Conservation (phyloP, 2,797 vertebrate species). For the Sorex maritimensis region DNA sequence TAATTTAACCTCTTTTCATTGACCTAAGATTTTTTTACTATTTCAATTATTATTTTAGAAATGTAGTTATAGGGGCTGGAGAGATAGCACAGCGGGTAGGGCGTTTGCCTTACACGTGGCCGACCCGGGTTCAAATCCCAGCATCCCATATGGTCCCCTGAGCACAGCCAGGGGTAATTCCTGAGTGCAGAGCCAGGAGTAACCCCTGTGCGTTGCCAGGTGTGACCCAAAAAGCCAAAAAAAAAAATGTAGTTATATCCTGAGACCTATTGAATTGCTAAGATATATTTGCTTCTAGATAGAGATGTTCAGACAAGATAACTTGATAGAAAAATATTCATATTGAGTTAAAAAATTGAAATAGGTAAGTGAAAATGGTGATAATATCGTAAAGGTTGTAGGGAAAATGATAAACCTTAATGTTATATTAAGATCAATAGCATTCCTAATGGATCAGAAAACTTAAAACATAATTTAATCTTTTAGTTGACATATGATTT, state of each 20-base stretch:
- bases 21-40: constrained; percentile 5
- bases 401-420: background rate
- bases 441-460: constrained; percentile 54
- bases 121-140: too few relatives aligned
- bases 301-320: background rate
- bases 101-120: too few relatives aligned
- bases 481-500: constrained; percentile 46
- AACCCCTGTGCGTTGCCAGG: too few relatives aligned
- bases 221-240: too few relatives aligned
- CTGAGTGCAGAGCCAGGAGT: too few relatives aligned
- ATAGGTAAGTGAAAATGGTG: background rate
- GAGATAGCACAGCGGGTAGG: too few relatives aligned
- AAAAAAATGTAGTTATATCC: constrained; percentile 16
- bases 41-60: constrained; percentile 51
- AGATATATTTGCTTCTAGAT: background rate
- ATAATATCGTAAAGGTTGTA: background rate
- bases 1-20: constrained; percentile 43
- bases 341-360: constrained; percentile 28
- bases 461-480: constrained; percentile 30
- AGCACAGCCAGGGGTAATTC: too few relatives aligned
- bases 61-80: background rate
- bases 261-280: background rate
- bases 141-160: too few relatives aligned
- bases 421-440: background rate
- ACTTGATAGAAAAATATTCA: constrained; percentile 9